Conservation (phyloP, 2,888 invertebrate species). For the Pseudanteris insignis region DNA sequence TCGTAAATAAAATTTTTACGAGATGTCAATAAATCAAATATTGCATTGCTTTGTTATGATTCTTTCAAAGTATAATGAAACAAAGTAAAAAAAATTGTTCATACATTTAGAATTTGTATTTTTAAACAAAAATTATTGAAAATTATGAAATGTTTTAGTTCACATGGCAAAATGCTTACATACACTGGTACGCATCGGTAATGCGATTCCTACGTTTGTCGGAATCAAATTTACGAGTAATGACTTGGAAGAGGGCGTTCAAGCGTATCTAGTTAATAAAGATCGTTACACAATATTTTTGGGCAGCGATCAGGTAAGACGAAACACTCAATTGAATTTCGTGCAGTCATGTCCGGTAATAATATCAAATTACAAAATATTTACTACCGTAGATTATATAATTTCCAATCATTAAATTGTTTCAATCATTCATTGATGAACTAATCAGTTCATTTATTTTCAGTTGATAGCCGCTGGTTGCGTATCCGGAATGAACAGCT, state of each 20-base stretch:
- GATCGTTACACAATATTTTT: constrained; percentile 72
- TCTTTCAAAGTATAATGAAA: too few relatives aligned
- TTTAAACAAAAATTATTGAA: neutral
- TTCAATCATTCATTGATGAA: neutral
- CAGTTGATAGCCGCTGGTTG: constrained; percentile 76
- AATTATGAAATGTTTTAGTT: constrained; percentile 70
- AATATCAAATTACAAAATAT: too few relatives aligned
- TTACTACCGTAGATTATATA: constrained; percentile 9
- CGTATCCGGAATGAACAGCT: constrained; percentile 76
- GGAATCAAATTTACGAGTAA: constrained; percentile 86
- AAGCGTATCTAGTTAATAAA: constrained; percentile 69
- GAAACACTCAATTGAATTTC: constrained; percentile 9
- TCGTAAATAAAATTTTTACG: too few relatives aligned
- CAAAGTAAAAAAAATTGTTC: neutral
- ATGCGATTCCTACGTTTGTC: constrained; percentile 76
- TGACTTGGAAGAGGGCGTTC: constrained; percentile 75
- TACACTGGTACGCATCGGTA: constrained; percentile 67
- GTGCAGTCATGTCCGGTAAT: too few relatives aligned
- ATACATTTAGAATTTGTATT: neutral
- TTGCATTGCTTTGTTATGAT: too few relatives aligned
- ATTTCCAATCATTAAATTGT: neutral
- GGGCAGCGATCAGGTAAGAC: constrained; percentile 75
- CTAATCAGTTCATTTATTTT: neutral
- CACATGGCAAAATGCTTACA: constrained; percentile 77
- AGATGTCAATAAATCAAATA: too few relatives aligned